Base-by-base conservation (phyloP, 2,888 invertebrate genomes). In the Catocala fraxini region DNA sequence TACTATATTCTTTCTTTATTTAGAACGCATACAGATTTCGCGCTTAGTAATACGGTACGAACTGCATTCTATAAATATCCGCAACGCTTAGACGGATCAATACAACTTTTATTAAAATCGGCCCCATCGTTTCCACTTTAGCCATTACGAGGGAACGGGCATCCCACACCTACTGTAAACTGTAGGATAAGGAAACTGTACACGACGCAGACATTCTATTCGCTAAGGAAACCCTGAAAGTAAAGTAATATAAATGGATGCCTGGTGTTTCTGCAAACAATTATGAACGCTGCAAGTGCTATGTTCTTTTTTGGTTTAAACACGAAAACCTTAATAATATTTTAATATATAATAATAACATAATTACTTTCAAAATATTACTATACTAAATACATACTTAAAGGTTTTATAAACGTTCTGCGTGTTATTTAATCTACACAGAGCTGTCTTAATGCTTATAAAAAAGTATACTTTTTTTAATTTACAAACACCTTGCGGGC, bases 31-130 rank as follows among this genome's bases (percentile, higher is more conserved):
- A 12, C 15, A 48, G 47, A 39, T 47, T 47, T 25, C n/a, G 5
- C 10, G 12, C 33, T 48, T 54, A 13, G 55, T 39, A 6, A 15
- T 47, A 47, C 35, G 0, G n/a, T 41, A 15, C n/a, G 13, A 12
- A 42, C 39, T 53, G 52, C 45, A 59, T 52, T 52, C 42, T 42
- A 47, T 47, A 59, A 39, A 59, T 53, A 59, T 11, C 25, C 33
- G 35, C 47, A 47, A 33, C 7, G 33, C 10, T 47, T 53, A 41
- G 11, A 47, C 13, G 41, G 58, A 47, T 53, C 58, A 39, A 59
- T 59, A 59, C 47, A 53, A 59, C 41, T 59, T 59, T 53, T 59
- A 47, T 59, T 59, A 59, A 59, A 59, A 59, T 47, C 13, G 12
- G 34, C 33, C 15, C 56, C 46, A 59, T 59, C 41, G 51, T 25